phyloP scores from a whole-genome alignment of 2,113 vertebrate genomes.

The Cyanoderma ruficeps region DNA sequence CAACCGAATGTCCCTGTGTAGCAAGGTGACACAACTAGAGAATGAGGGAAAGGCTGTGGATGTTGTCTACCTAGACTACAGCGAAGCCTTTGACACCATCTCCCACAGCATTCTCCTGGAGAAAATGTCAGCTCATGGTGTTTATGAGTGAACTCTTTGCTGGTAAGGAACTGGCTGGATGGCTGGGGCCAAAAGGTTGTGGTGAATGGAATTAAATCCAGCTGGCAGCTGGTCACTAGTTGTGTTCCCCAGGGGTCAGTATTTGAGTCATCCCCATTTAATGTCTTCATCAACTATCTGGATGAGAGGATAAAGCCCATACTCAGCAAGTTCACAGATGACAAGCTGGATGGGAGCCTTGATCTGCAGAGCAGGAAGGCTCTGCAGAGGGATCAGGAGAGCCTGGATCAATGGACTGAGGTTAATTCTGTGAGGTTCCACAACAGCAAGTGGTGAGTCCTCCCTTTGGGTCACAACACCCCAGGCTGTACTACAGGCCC shows the following conservation, averaged over 20 bases:
- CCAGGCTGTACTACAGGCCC: background rate
- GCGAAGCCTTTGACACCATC: background rate
- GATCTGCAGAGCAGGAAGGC: background rate
- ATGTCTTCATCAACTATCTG: background rate
- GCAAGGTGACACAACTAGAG: background rate
- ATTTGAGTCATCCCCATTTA: background rate
- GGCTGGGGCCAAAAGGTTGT: background rate
- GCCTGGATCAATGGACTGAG: background rate
- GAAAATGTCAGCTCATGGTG: background rate
- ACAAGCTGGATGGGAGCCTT: background rate
- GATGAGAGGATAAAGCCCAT: background rate
- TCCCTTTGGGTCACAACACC: background rate
- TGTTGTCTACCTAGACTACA: background rate
- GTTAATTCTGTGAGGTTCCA: accelerated
- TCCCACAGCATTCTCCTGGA: background rate
- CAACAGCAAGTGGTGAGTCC: background rate
- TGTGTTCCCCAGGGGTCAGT: background rate
- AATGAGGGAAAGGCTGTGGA: background rate
- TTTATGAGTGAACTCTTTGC: background rate
- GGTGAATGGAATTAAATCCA: background rate
- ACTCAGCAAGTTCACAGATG: background rate
- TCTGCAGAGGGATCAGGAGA: background rate
- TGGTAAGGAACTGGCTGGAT: background rate
- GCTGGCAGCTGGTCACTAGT: background rate
- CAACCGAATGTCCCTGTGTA: background rate